Conservation (phyloP, 2,113 vertebrate genomes). For the Cochlearius cochlearius region DNA sequence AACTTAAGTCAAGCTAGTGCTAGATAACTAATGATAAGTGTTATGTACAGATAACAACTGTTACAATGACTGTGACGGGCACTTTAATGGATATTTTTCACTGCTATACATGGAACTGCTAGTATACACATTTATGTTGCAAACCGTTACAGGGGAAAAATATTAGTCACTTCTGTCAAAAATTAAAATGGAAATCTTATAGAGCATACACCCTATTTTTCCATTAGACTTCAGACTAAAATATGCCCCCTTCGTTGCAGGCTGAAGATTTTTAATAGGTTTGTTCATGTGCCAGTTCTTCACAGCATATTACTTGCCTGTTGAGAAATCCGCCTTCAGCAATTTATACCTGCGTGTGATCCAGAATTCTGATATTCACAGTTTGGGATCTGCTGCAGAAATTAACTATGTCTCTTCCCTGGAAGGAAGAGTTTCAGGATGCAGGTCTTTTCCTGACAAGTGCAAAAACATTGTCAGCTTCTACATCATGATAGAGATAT, state of each 20-base stretch:
- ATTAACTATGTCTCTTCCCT: neutral
- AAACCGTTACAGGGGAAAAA: neutral
- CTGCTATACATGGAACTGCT: neutral
- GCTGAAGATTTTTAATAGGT: neutral
- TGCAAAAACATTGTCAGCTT: neutral
- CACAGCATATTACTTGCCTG: neutral
- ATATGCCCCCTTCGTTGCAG: neutral
- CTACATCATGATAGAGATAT: neutral
- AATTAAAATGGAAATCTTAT: neutral
- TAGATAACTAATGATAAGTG: neutral
- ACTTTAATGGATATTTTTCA: neutral
- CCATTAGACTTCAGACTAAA: neutral
- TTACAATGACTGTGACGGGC: neutral
- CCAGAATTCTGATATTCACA: neutral
- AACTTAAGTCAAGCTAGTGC: neutral
- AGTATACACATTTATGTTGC: neutral
- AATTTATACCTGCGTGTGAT: neutral
- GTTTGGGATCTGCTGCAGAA: neutral
- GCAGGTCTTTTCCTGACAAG: neutral
- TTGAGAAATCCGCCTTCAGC: neutral
- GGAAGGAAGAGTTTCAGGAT: neutral
- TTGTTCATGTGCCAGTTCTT: neutral
- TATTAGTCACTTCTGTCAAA: neutral
- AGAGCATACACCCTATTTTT: neutral
- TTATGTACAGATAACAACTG: neutral